A percentile compares a stretch with the other conserved stretches of the same genome.
Evolutionary conservation across 2,888 invertebrate species (phyloP).

Genomic region (Amblyjoppa fuscipennis): DNA sequence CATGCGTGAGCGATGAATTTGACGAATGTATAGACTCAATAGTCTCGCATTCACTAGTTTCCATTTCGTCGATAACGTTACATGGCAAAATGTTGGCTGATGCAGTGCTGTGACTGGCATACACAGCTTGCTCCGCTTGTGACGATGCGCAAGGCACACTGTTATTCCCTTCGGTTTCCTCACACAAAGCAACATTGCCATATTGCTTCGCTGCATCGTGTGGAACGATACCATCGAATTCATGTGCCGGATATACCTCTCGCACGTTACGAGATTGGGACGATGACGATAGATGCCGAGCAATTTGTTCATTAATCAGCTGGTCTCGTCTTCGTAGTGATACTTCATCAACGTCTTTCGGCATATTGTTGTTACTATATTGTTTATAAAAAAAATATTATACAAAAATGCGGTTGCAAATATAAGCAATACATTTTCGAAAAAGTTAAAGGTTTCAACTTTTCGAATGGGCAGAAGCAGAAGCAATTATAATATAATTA

Average conservation of each 20-base stretch:
- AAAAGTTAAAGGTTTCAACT: conserved; percentile 13
- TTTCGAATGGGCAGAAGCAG: conserved; percentile 14
- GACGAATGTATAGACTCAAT: conserved; percentile 13
- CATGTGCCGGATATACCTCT: conserved; percentile 17
- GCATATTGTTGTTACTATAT: conserved; percentile 29
- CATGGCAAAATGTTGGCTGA: conserved; percentile 31
- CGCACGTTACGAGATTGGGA: conserved; percentile 19
- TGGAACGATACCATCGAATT: conserved; percentile 18
- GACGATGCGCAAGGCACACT: conserved; percentile 23
- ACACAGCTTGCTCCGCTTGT: conserved; percentile 26
- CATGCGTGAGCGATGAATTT: not conserved
- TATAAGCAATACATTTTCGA: conserved; percentile 22
- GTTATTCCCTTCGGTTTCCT: conserved; percentile 8
- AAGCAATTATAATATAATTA: conserved; percentile 29
- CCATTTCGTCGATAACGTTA: conserved; percentile 20
- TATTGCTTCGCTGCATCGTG: conserved; percentile 18
- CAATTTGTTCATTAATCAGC: conserved; percentile 29
- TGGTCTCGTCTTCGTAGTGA: conserved; percentile 27
- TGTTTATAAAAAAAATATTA: conserved; percentile 24
- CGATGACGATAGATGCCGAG: conserved; percentile 29
- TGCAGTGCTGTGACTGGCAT: conserved; percentile 25
- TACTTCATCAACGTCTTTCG: conserved; percentile 27
- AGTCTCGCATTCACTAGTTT: conserved; percentile 20
- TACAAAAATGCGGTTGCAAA: conserved; percentile 18
- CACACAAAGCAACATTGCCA: conserved; percentile 12